phyloP scores from a whole-genome alignment of 2,113 vertebrate genomes.

The Notothenia coriiceps region DNA sequence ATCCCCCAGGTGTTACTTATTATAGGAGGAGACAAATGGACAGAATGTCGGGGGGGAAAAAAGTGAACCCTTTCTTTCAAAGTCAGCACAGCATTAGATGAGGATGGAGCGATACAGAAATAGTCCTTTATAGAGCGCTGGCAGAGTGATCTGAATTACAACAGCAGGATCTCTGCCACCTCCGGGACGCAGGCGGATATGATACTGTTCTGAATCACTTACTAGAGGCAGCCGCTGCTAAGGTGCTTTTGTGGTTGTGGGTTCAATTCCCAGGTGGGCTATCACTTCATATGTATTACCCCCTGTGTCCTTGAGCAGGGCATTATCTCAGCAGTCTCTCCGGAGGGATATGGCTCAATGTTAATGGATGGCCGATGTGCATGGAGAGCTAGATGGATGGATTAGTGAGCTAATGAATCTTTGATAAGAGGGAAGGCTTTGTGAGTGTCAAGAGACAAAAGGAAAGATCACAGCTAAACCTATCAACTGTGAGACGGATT shows the following conservation, averaged over 20 bases:
- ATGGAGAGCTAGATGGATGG: slow-evolving; percentile 71
- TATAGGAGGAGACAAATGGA: slow-evolving; percentile 45
- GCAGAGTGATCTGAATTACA: slow-evolving; percentile 55
- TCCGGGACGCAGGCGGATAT: slow-evolving; percentile 47
- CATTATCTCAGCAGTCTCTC: slow-evolving; percentile 70
- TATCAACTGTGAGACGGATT: slow-evolving; percentile 53
- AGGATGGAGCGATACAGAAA: slow-evolving; percentile 49
- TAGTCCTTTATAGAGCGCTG: slow-evolving; percentile 19
- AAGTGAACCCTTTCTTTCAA: slow-evolving; percentile 17
- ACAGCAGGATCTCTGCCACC: slow-evolving; percentile 53
- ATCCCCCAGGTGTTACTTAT: slow-evolving; percentile 35
- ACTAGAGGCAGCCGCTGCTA: slow-evolving; percentile 57
- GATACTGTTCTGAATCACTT: slow-evolving; percentile 61
- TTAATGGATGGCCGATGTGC: slow-evolving; percentile 73
- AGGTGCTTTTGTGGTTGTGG: slow-evolving; percentile 73
- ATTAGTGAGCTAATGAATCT: slow-evolving; percentile 80
- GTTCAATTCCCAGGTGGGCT: slow-evolving; percentile 75
- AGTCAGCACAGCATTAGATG: slow-evolving; percentile 40
- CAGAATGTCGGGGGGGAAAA: not conserved
- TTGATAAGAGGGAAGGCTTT: slow-evolving; percentile 77
- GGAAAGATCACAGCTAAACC: slow-evolving; percentile 64
- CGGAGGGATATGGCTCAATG: slow-evolving; percentile 58
- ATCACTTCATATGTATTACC: slow-evolving; percentile 69
- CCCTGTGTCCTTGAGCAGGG: slow-evolving; percentile 78
- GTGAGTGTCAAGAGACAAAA: slow-evolving; percentile 62